Base-by-base conservation (phyloP, 1,140 invertebrate genomes). In the Drosophila pruinosa region DNA sequence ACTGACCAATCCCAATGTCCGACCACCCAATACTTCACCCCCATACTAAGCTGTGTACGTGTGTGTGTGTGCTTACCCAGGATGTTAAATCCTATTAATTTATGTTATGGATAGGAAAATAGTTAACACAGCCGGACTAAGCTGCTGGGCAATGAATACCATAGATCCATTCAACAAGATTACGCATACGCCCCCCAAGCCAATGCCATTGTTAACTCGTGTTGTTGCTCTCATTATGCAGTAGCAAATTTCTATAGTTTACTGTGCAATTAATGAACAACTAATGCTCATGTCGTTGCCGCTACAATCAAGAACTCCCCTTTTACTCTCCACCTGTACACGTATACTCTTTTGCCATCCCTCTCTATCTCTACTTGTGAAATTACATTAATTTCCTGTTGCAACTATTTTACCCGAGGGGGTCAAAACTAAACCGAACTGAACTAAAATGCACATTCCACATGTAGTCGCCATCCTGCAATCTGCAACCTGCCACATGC, bases 201-300 rank as follows among this genome's bases (percentile, higher is more conserved):
- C 12, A 31, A 12, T 34, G 28, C 15, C 39, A 65, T 53, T 6
- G 34, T 50, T 63, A 31, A 48, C 47, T 21, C 24, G 14, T 61
- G 36, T 56, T 54, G 31, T 36, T 53, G 50, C 36, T 28, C 24
- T 59, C 57, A 70, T 73, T 71, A 74, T 43, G 43, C 43, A 59
- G 39, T 17, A 43, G 36, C 14, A 58, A 45, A 53, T 61, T 80
- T 41, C 41, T 39, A 77, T 69, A 41, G 59, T 64, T 67, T 74
- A 15, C 48, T 53, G 54, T 43, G 41, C 75, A 82, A 82, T 81
- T 82, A 82, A 81, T 78, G 74, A 78, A 71, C 78, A 81, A 63
- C 63, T 73, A 81, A 77, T 80, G 45, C 54, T 21, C 52, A 67
- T 79, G 76, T 74, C 67, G 8, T 45, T 45, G 56, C 47, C 52